Evolutionary conservation across 1,140 invertebrate species (phyloP).

Genomic region (Wiebesia pumilae): DNA sequence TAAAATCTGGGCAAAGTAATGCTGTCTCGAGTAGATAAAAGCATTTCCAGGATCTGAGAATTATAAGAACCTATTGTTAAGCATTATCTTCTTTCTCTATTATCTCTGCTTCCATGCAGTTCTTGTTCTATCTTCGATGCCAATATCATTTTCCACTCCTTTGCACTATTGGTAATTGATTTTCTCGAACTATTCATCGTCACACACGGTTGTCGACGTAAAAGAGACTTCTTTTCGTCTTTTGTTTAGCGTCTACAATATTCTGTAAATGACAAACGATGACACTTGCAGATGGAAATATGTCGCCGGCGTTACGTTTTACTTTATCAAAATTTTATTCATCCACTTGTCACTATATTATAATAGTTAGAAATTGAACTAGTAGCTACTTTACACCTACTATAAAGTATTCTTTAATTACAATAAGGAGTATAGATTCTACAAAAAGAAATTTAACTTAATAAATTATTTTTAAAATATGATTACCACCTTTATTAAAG

Average conservation of each 20-base stretch:
- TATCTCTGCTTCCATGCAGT: too few relatives aligned
- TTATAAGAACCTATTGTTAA: not conserved
- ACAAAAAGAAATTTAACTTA: too few relatives aligned
- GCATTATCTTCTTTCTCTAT: not conserved
- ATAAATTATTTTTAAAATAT: too few relatives aligned
- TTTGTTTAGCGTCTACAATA: not conserved
- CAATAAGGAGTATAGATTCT: too few relatives aligned
- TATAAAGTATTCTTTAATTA: too few relatives aligned
- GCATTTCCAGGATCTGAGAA: not conserved
- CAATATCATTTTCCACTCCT: conserved; percentile 61
- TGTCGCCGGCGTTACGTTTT: not conserved
- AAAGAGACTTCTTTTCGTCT: not conserved
- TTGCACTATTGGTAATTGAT: conserved; percentile 61
- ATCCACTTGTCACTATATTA: not conserved
- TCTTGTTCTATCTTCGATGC: not conserved
- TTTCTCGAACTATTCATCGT: conserved; percentile 44
- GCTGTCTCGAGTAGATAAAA: not conserved
- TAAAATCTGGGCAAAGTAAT: not conserved
- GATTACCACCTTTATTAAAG: too few relatives aligned
- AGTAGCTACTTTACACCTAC: too few relatives aligned
- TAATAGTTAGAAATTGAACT: too few relatives aligned
- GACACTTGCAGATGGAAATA: not conserved
- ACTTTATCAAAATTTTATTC: not conserved
- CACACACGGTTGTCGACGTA: not conserved
- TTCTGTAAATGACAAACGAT: not conserved